A percentile compares a stretch with the other conserved stretches of the same genome.
Evolutionary conservation across 2,797 vertebrate genomes (phyloP).

Genomic region (Pelochelys cantorii): DNA sequence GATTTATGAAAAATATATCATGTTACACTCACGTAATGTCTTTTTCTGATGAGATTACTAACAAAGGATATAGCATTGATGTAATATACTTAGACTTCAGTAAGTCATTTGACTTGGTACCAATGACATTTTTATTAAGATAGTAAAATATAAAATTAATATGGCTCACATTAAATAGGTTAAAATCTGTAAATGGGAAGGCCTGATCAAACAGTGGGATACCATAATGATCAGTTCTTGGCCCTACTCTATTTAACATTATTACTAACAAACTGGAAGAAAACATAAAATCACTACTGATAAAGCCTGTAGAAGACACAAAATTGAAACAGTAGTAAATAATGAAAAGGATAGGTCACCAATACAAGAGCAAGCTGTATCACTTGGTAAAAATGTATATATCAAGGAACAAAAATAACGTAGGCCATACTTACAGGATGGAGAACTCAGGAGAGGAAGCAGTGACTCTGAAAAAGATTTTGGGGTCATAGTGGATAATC

Average conservation of each 20-base stretch:
- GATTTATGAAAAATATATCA: neutral
- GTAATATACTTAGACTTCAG: neutral
- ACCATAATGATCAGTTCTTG: too few relatives aligned
- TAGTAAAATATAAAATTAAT: too few relatives aligned
- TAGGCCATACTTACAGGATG: neutral
- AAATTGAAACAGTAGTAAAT: neutral
- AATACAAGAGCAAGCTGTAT: neutral
- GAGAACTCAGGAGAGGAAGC: neutral
- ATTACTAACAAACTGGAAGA: too few relatives aligned
- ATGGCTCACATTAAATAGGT: too few relatives aligned
- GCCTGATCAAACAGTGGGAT: too few relatives aligned
- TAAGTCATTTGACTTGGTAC: neutral
- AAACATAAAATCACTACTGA: neutral
- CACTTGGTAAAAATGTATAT: neutral
- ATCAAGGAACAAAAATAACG: neutral
- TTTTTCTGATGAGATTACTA: neutral
- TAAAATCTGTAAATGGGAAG: too few relatives aligned
- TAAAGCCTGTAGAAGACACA: neutral
- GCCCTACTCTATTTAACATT: too few relatives aligned
- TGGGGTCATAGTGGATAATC: neutral
- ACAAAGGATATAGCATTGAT: neutral
- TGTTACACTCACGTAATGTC: neutral
- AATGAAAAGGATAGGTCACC: neutral
- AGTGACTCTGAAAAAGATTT: neutral
- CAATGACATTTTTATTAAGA: too few relatives aligned